phyloP scores from a whole-genome alignment of 92 coral and sea anemone genomes.

The Anthopleura xanthogrammica region DNA sequence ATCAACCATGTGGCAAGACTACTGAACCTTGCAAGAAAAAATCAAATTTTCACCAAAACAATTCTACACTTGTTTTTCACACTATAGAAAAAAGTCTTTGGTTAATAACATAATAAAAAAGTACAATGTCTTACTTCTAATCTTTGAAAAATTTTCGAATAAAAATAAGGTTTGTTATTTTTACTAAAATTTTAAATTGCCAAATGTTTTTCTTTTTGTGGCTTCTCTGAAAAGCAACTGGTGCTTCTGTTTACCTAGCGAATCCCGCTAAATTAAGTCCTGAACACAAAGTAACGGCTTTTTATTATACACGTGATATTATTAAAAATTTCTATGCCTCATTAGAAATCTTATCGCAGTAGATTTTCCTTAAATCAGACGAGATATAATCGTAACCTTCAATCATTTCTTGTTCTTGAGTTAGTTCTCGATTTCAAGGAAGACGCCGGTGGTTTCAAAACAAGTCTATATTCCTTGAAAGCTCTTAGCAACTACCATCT shows the following conservation, averaged over 20 bases:
- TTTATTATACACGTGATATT: neutral
- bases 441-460: too few species aligned
- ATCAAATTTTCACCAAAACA: neutral
- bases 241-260: neutral
- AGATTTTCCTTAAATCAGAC: neutral
- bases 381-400: neutral
- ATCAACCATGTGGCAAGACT: neutral
- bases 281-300: neutral
- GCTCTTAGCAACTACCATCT: neutral
- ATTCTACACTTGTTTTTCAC: too few species aligned
- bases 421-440: neutral
- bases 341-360: neutral
- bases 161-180: neutral
- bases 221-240: neutral
- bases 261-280: neutral
- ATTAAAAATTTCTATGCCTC: neutral
- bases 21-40: neutral
- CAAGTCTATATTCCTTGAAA: too few species aligned
- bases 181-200: neutral
- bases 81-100: too few species aligned
- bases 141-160: too few species aligned
- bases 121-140: too few species aligned
- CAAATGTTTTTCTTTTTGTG: neutral
- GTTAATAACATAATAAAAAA: too few species aligned
- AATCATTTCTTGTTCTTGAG: neutral